Evolutionary conservation across 2,797 vertebrate genomes (phyloP), one percentile per base, ranked within the genome.

Genomic region (Pangasius krempfi): DNA sequence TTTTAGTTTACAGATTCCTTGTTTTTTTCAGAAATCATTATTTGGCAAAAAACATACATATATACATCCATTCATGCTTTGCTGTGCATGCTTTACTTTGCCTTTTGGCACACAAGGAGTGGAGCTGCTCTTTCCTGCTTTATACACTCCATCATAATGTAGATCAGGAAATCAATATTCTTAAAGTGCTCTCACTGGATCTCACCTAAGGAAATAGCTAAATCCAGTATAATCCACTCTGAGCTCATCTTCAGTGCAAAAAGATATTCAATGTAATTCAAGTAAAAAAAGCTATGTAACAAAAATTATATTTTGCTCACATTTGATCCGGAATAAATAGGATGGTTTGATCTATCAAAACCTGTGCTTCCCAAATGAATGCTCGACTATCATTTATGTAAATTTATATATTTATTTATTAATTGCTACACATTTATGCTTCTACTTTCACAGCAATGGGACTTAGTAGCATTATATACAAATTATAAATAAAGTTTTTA

Each of bases 221-320:
- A 76, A 86, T 75, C 54, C 58, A 64, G 58, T n/a, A 83, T 84
- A 84, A 84, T 84, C 60, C 60, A 30, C 62, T 84, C 40, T 50
- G 56, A 66, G 8, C n/a, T 80, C 60, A 52, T 66, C 13, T 80
- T 47, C 60, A 87, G n/a, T 66, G 60, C 60, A 52, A 76, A 30
- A 33, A 47, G 40, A 64, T 64, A 64, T 50, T 47, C 14, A 83
- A 1, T 30, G 60, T 84, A 84, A 66, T 84, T 66, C 4, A 84
- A 84, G 60, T 83, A 30, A 66, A 83, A 83, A 62, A 47, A 47
- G 12, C 7, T 50, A 30, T 8, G 5, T 12, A 5, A 60, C 14
- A 40, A 47, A 81, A 64, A n/a, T 47, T 1, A 22, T 64, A 80
- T 83, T 44, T 62, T 62, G 13, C 16, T n/a, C 5, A 44, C 16